phyloP scores from a whole-genome alignment of 2,797 vertebrate genomes.

The Moxostoma hubbsi region DNA sequence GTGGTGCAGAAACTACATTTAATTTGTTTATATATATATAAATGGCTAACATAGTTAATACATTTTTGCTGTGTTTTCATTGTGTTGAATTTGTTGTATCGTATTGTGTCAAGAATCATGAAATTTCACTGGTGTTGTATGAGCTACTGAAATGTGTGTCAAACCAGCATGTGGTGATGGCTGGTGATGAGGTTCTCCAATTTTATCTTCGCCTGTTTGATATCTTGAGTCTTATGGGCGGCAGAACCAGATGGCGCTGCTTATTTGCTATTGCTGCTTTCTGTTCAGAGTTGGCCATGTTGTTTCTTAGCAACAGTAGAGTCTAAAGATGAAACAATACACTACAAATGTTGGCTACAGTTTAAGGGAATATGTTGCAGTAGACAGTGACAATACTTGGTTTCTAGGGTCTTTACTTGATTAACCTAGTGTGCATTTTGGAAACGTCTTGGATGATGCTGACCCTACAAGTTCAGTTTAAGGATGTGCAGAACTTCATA shows the following conservation, averaged over 20 bases:
- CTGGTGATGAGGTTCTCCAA: slow-evolving; percentile 20
- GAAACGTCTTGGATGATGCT: slow-evolving; percentile 22
- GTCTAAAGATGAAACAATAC: slow-evolving; percentile 42
- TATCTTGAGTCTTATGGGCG: slow-evolving; percentile 9
- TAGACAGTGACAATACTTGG: slow-evolving; percentile 12
- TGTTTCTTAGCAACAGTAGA: slow-evolving; percentile 57
- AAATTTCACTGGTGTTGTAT: not conserved
- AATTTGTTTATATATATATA: too few relatives aligned
- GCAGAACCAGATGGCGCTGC: slow-evolving; percentile 44
- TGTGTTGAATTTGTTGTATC: too few relatives aligned
- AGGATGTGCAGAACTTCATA: too few relatives aligned
- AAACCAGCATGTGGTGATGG: not conserved
- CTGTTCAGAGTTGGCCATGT: slow-evolving; percentile 3
- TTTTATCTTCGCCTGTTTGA: slow-evolving; percentile 1
- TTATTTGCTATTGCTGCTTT: slow-evolving; percentile 23
- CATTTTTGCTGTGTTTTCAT: too few relatives aligned
- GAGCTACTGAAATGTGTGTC: not conserved
- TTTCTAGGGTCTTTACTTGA: not conserved
- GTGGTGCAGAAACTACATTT: too few relatives aligned
- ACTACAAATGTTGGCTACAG: slow-evolving; percentile 5
- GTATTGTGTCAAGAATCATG: not conserved
- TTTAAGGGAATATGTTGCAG: not conserved
- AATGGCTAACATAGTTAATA: too few relatives aligned
- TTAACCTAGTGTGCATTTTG: not conserved
- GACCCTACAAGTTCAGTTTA: too few relatives aligned